Evolutionary conservation across 2,888 invertebrate species (phyloP), one percentile per base, ranked within the genome.

Genomic region (Cryptosula pallasiana): DNA sequence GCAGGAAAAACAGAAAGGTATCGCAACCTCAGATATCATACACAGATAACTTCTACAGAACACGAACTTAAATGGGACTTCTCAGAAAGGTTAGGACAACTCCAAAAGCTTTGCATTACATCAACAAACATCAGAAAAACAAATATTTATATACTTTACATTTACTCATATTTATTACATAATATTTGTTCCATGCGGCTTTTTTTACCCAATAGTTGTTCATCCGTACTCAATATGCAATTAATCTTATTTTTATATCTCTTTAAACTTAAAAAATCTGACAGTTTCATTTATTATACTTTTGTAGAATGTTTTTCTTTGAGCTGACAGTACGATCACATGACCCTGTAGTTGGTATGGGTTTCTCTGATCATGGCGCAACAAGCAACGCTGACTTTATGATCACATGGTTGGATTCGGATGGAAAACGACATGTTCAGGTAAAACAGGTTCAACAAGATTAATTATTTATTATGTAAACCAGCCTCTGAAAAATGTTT

Each of bases 371-470:
- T 71, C 76, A 77, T 45, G 77, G 80, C 16, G 75, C 76, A 35
- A 35, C 73, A 32, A 72, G 71, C 27, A 58, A 76, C 27, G 80
- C 81, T 1, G 83, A 84, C 74, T 72, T 82, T 1, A 78, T 77
- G 1, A 73, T 82, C 0, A 77, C 78, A 72, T 82, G 82, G 81
- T 78, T 77, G 2, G 78, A 80, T 57, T 13, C 55, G 2, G 69
- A 69, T 2, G 77, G 78, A 1, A 73, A 74, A 34, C 78, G 79
- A 29, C 76, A 77, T 57, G 79, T 80, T 70, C 76, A 78, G 76
- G 80, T 80, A 73, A 72, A 72, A n/a, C n/a, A n/a, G n/a, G n/a
- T n/a, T n/a, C n/a, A n/a, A n/a, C n/a, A n/a, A n/a, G n/a, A n/a
- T n/a, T n/a, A n/a, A n/a, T n/a, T n/a, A n/a, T n/a, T n/a, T n/a